phyloP scores from a whole-genome alignment of 2,888 invertebrate genomes.

The Hyles lineata region DNA sequence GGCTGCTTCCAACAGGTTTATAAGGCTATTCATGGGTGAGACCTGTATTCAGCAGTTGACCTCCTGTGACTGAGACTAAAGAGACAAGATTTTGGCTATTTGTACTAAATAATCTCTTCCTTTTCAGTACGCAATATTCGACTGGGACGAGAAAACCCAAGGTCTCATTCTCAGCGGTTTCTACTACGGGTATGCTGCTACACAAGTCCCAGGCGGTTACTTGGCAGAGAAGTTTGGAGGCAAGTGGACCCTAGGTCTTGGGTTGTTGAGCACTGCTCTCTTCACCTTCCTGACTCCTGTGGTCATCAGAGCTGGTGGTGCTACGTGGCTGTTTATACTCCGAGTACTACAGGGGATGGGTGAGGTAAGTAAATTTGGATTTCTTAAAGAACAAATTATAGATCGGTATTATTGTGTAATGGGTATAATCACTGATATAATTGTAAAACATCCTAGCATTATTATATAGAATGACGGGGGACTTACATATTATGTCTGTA shows the following conservation, averaged over 20 bases:
- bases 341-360: constrained; percentile 91
- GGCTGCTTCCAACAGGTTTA: too few species aligned
- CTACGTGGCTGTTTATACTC: constrained; percentile 83
- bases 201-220: constrained; percentile 93
- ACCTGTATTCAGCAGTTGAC: too few species aligned
- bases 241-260: constrained; percentile 93
- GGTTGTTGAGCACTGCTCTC: constrained; percentile 91
- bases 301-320: constrained; percentile 85
- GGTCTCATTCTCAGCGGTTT: constrained; percentile 92
- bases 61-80: too few species aligned
- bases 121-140: constrained; percentile 78
- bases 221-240: constrained; percentile 93
- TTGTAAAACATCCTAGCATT: too few species aligned
- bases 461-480: too few species aligned
- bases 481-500: too few species aligned
- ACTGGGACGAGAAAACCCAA: constrained; percentile 89
- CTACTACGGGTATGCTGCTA: constrained; percentile 93
- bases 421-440: too few species aligned
- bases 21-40: too few species aligned
- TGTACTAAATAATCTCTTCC: constrained; percentile 13
- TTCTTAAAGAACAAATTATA: too few species aligned
- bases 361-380: constrained; percentile 77
- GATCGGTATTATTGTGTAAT: too few species aligned
- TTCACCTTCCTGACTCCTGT: constrained; percentile 92
- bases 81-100: too few species aligned